These are phyloP conservation scores for Zeugodacus cucurbitae DNA, from an alignment of 1,140 invertebrate species.

Conservation along the genomic window DNA sequence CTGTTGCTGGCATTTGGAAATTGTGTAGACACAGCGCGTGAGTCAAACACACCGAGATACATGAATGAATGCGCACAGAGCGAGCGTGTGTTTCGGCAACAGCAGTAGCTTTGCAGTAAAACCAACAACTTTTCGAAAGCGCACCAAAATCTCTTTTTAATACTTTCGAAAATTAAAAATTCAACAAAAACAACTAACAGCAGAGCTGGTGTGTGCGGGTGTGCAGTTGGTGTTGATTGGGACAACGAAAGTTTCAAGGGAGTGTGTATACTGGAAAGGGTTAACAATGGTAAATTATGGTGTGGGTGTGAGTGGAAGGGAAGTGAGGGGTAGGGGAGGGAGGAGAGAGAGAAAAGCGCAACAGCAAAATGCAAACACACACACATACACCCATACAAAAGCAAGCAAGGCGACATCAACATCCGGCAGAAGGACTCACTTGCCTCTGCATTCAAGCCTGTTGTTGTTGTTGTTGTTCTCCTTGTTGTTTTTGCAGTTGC, in stretches of 20 bases:
- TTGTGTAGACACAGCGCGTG: neutral
- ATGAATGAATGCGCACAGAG: neutral
- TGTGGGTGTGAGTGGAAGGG: neutral
- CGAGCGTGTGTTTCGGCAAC: neutral
- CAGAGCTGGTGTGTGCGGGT: too few relatives aligned
- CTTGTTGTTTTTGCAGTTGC: neutral
- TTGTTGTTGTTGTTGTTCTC: neutral
- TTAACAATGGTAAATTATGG: neutral
- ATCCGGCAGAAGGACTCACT: neutral
- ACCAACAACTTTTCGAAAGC: constrained; percentile 10
- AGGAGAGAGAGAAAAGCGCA: neutral
- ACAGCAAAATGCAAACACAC: neutral
- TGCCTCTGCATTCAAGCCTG: neutral
- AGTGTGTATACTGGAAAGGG: neutral
- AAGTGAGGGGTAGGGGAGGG: too few relatives aligned
- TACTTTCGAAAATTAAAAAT: constrained; percentile 33
- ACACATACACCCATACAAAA: neutral
- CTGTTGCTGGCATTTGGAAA: neutral
- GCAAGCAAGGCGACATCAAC: neutral
- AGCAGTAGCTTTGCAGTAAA: neutral
- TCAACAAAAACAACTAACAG: neutral
- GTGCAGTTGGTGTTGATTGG: neutral
- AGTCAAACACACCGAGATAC: neutral
- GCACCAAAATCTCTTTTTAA: constrained; percentile 29
- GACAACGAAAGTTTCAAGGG: neutral